Conservation (phyloP, 2,113 vertebrate genomes). For the Mionectes macconnelli region DNA sequence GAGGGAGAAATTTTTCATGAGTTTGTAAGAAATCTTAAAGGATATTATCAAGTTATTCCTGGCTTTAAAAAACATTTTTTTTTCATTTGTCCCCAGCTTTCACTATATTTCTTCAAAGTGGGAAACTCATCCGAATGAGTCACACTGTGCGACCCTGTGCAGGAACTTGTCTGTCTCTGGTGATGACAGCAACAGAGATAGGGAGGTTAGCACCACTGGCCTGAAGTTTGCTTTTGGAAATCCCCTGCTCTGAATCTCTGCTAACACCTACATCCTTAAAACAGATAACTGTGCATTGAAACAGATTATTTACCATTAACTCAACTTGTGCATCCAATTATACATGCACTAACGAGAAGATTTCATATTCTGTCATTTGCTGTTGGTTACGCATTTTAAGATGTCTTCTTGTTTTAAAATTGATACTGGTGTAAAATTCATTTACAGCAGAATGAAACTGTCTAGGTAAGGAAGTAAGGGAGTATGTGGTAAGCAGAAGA, state of each 20-base stretch:
- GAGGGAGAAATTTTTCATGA: background rate
- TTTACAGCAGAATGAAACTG: background rate
- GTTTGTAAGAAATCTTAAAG: background rate
- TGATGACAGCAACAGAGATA: background rate
- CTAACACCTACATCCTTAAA: background rate
- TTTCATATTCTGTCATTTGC: background rate
- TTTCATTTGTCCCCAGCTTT: background rate
- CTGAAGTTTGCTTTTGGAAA: conserved; percentile 3
- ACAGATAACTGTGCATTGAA: background rate
- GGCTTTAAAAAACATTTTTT: background rate
- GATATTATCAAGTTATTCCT: background rate
- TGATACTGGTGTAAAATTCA: background rate
- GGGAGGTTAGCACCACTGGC: background rate
- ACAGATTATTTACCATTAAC: background rate
- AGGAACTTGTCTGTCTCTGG: background rate
- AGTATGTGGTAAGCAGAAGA: background rate
- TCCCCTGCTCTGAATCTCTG: background rate
- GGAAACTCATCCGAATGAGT: background rate
- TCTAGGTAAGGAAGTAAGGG: background rate
- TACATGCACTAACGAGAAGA: background rate
- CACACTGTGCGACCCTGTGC: background rate
- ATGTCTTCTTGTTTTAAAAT: background rate
- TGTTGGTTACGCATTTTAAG: background rate
- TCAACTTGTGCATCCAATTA: background rate
- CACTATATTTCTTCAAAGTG: background rate